Percentiles rank a stretch among this genome's conserved stretches.
Evolutionary conservation across 2,888 invertebrate species (phyloP).

Genomic region (Zhuqinia jingwanae): DNA sequence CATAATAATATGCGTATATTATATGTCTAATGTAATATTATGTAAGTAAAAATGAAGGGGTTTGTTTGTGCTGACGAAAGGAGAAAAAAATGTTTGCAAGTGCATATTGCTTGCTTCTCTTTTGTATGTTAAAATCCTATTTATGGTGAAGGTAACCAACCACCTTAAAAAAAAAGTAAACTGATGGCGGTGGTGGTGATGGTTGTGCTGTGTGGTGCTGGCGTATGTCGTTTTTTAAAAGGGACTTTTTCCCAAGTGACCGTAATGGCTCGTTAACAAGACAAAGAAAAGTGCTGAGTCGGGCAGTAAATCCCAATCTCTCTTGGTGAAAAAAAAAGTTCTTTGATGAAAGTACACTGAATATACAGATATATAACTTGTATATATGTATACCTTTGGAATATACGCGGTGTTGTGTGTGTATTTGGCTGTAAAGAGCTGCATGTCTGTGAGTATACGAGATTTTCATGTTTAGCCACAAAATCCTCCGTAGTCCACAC

Average conservation of each 20-base stretch:
- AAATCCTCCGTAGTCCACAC: conserved; percentile 48
- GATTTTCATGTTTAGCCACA: conserved; percentile 51
- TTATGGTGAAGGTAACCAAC: no score
- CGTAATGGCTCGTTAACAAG: conserved; percentile 68
- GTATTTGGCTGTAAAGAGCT: conserved; percentile 27
- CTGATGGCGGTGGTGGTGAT: neutral
- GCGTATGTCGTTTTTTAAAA: conserved; percentile 24
- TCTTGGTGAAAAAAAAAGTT: neutral
- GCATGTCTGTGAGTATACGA: conserved; percentile 20
- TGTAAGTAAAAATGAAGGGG: neutral
- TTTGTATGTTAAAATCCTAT: neutral
- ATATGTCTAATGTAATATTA: neutral
- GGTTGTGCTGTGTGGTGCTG: neutral
- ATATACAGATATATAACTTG: neutral
- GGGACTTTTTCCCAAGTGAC: conserved; percentile 65
- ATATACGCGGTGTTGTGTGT: neutral
- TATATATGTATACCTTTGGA: neutral
- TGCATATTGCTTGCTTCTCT: neutral
- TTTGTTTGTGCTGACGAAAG: neutral
- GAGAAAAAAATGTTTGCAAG: neutral
- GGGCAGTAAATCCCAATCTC: conserved; percentile 64
- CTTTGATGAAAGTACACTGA: conserved; percentile 40
- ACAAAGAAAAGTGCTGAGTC: conserved; percentile 62
- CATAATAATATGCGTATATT: conserved; percentile 7
- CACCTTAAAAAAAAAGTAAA: neutral